phyloP scores from a whole-genome alignment of 2,888 invertebrate genomes.

The Eugnorisma glareosa region DNA sequence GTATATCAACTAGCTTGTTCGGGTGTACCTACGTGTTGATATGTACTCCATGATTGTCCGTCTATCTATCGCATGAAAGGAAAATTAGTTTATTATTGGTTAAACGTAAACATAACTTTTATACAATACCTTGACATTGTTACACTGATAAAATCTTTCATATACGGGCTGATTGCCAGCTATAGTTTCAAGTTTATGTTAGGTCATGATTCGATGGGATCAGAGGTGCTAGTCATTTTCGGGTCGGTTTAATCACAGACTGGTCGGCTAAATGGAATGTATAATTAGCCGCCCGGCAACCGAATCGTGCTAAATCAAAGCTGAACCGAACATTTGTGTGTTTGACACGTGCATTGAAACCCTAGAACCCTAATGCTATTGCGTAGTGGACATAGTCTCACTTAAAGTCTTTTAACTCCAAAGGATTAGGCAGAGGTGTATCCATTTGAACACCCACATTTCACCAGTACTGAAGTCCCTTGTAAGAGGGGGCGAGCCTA shows the following conservation, averaged over 20 bases:
- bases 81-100: background rate
- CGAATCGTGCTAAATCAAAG: background rate
- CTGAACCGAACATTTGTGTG: background rate
- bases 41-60: background rate
- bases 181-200: background rate
- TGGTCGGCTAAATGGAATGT: too few species aligned
- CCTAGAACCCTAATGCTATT: background rate
- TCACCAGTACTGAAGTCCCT: too few species aligned
- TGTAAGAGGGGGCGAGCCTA: too few species aligned
- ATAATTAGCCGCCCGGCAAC: background rate
- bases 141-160: constrained; percentile 1
- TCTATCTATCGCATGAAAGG: background rate
- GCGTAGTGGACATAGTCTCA: background rate
- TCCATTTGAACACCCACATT: too few species aligned
- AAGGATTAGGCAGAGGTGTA: too few species aligned
- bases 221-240: background rate
- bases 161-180: background rate
- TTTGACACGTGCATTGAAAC: background rate
- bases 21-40: background rate
- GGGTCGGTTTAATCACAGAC: background rate
- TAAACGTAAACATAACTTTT: background rate
- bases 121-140: constrained; percentile 25
- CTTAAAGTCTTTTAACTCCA: too few species aligned
- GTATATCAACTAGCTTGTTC: background rate
- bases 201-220: background rate